Evolutionary conservation across 1,140 invertebrate genomes (phyloP), one percentile per base, ranked within the genome.

Genomic region (Plectus sambesii): DNA sequence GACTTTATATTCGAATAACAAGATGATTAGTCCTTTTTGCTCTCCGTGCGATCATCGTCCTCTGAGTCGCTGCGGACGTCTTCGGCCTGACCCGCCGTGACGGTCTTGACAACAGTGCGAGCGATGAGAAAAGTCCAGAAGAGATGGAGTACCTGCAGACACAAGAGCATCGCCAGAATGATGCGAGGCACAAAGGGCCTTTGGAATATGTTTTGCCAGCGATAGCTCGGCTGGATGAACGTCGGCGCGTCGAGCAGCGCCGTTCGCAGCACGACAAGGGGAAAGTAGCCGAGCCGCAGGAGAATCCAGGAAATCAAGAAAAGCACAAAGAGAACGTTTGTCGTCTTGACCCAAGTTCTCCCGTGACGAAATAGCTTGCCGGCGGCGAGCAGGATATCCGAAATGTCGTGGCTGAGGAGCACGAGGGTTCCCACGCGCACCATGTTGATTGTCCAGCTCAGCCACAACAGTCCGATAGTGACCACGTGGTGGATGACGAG

Each of bases 401-500:
- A 85, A 65, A 81, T 82, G 73, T 97, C 93, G 67, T 97, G 92
- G 3, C 90, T 76, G 33, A 93, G 69, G n/a, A 97, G 74, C n/a
- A 94, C 86, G 24, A 96, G 72, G 0, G 84, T 83, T 5, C 90
- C 90, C 40, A 94, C 82, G 35, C 90, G 77, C 51, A 84, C 81
- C 55, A 96, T 77, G 74, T 96, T 94, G 68, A 85, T 84, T 3
- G 88, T 79, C 87, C 88, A 97, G 25, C 87, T 92, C 63, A 94
- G 82, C 29, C 77, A 81, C 73, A 96, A 79, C 30, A 97, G 76
- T 29, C 79, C 64, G 56, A 97, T 82, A 2, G 90, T 93, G 3
- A 85, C 83, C 62, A 93, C 79, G 67, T 97, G 90, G 74, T 94
- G 92, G 39, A 93, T 77, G 69, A 94, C 89, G 86, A 96, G 93